Percentiles rank a stretch among this genome's conserved stretches.
Evolutionary conservation across 2,797 vertebrate genomes (phyloP).

Genomic region (Tragelaphus oryx): DNA sequence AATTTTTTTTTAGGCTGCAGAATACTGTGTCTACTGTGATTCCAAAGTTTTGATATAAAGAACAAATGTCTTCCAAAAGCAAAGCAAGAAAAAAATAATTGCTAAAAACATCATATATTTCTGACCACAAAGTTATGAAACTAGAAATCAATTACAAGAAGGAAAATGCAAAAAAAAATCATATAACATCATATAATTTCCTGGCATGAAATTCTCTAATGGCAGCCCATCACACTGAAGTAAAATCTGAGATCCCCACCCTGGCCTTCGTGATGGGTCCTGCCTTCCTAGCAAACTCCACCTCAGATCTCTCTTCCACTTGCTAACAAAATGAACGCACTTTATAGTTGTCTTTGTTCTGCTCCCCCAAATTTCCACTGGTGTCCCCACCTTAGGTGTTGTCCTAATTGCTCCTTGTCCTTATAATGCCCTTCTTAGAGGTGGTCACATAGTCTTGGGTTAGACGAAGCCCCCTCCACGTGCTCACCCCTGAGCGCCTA

Average conservation of each 20-base stretch:
- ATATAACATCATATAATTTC: neutral
- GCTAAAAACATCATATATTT: neutral
- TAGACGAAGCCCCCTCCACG: neutral
- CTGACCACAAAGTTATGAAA: neutral
- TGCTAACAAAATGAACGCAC: neutral
- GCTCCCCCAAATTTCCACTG: neutral
- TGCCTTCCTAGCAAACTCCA: neutral
- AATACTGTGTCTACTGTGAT: neutral
- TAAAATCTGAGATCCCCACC: neutral
- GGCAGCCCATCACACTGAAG: neutral
- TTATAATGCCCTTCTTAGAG: neutral
- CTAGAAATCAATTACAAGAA: neutral
- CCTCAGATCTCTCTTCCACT: neutral
- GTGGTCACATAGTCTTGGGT: neutral
- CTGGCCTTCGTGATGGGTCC: neutral
- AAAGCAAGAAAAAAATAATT: neutral
- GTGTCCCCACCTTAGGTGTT: too few relatives aligned
- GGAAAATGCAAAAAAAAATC: neutral
- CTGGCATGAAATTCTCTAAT: neutral
- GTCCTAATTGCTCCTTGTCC: neutral
- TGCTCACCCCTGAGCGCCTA: rapidly evolving
- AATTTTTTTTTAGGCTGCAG: neutral
- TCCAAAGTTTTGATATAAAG: neutral
- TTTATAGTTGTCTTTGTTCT: neutral
- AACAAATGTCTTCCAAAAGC: neutral